Evolutionary conservation across 2,888 invertebrate genomes (phyloP).

Genomic region (Spicauda simplicius): DNA sequence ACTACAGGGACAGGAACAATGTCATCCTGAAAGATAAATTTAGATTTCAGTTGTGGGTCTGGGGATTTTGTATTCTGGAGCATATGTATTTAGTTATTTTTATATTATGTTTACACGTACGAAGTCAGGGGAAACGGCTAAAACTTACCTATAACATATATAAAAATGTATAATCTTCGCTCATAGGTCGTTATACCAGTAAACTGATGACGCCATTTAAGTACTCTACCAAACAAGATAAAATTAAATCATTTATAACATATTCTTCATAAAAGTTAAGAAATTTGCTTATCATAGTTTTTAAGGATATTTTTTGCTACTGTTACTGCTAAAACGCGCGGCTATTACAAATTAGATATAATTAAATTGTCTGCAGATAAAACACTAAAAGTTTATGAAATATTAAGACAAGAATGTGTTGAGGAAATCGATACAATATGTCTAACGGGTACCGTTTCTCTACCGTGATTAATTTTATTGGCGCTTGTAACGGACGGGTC

Average conservation of each 20-base stretch:
- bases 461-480: background rate
- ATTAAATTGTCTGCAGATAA: background rate
- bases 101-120: too few relatives aligned
- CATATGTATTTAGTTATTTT: too few relatives aligned
- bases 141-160: too few relatives aligned
- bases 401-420: background rate
- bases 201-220: conserved; percentile 11
- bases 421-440: background rate
- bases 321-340: conserved; percentile 32
- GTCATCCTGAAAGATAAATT: too few relatives aligned
- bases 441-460: background rate
- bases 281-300: conserved; percentile 31
- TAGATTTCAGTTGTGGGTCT: too few relatives aligned
- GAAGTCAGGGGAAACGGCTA: too few relatives aligned
- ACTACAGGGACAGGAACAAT: too few relatives aligned
- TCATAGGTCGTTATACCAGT: background rate
- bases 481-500: background rate
- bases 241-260: conserved; percentile 10
- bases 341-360: background rate
- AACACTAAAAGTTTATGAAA: background rate
- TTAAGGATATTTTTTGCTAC: conserved; percentile 26
- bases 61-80: too few relatives aligned
- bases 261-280: conserved; percentile 8
- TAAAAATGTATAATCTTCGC: background rate
- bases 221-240: conserved; percentile 1